Evolutionary conservation across 1,140 invertebrate genomes (phyloP), one percentile per base, ranked within the genome.

Genomic region (Danaus plexippus): DNA sequence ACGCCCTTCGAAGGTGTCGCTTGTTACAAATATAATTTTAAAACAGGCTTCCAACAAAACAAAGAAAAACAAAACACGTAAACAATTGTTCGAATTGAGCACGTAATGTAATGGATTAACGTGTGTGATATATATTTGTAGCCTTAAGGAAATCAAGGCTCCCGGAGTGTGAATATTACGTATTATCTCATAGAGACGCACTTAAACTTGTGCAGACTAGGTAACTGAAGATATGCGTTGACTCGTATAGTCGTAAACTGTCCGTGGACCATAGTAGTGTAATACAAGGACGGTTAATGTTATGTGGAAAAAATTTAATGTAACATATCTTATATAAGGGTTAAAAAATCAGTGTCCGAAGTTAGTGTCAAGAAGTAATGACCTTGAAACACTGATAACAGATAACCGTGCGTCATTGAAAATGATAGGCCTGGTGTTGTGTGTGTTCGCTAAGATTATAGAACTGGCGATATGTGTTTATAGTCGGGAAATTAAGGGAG

Each of bases 341-440:
- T 50, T 49, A 59, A 59, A 22, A 65, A 48, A 58, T 45, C 57
- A 47, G 61, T 70, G 48, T 63, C 63, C 49, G 67, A 62, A 59
- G 12, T 67, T 10, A 77, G 77, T 41, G 74, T 70, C 67, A 73
- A 66, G 50, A 79, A 71, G 64, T 73, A 73, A 75, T 69, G 64
- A 57, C 57, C 52, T 56, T 49, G 50, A 61, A 43, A 32, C 22
- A 66, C 51, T 13, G 63, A 68, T 48, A 66, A 65, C 47, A 52
- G 56, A 58, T 56, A 51, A 56, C 52, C 40, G 22, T 12, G 55
- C 12, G 57, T 54, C 59, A 55, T 41, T 50, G 41, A 64, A 71
- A 57, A 84, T 84, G 80, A 82, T 84, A 51, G 77, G 64, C 12
- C 53, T 80, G 54, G 71, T 80, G 58, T 64, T 80, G 67, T 82